These are phyloP conservation scores for Eudemis profundana DNA, from an alignment of 2,888 invertebrate species.

Conservation along the genomic window DNA sequence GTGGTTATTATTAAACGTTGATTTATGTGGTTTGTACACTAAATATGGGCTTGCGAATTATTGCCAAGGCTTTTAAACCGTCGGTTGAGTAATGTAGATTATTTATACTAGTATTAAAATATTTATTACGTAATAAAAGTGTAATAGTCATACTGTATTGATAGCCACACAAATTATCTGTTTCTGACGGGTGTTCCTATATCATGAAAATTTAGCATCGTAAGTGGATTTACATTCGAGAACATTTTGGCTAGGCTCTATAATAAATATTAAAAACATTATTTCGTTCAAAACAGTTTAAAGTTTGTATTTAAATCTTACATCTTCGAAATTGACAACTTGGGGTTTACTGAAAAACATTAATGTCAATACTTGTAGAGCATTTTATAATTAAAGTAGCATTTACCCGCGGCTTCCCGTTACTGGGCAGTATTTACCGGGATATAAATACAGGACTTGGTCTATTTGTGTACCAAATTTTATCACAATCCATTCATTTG, in stretches of 20 bases:
- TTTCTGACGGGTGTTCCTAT: background rate
- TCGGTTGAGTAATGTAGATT: conserved; percentile 26
- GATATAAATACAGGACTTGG: no score
- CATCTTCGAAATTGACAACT: no score
- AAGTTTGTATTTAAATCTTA: background rate
- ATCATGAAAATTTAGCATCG: background rate
- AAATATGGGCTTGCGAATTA: conserved; percentile 55
- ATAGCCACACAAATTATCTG: background rate
- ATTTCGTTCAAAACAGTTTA: background rate
- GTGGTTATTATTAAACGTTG: conserved; percentile 67
- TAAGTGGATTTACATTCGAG: conserved; percentile 5
- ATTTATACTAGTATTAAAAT: conserved; percentile 15
- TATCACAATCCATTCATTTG: no score
- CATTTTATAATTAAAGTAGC: no score
- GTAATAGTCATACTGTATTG: conserved; percentile 10
- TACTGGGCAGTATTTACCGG: no score
- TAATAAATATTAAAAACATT: background rate
- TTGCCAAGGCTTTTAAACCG: conserved; percentile 35
- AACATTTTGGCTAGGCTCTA: background rate
- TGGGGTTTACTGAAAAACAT: no score
- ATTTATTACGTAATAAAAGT: conserved; percentile 26
- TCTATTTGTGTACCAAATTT: no score
- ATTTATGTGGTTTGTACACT: conserved; percentile 66
- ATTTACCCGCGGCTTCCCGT: no score
- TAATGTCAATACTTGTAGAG: no score